phyloP scores from a whole-genome alignment of 2,113 vertebrate genomes.

The Lethenteron reissneri region DNA sequence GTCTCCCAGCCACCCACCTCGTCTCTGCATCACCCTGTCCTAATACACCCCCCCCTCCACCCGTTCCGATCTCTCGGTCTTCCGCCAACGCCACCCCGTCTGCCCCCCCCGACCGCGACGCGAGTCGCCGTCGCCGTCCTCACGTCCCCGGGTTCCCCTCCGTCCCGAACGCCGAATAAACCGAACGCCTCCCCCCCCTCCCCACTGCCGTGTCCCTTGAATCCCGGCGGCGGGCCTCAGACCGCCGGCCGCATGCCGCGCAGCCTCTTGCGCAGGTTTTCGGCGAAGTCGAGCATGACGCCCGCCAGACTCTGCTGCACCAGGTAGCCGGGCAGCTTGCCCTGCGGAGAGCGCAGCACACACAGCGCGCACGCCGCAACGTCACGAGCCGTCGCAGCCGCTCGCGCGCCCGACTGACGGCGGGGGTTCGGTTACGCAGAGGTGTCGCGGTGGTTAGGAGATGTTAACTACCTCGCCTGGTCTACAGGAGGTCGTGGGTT shows the following conservation, averaged over 20 bases:
- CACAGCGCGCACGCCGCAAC: background rate
- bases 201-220: no score
- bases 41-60: no score
- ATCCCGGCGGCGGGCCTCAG: no score
- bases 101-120: no score
- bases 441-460: slow-evolving; percentile 11
- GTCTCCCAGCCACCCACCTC: no score
- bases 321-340: slow-evolving; percentile 73
- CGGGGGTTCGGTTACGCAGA: background rate
- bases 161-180: no score
- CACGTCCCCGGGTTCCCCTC: no score
- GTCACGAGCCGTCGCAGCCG: background rate
- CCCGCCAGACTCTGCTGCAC: slow-evolving; percentile 79
- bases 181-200: no score
- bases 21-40: no score
- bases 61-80: no score
- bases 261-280: slow-evolving; percentile 55
- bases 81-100: no score
- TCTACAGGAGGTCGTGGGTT: background rate
- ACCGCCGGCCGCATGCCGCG: slow-evolving; percentile 22
- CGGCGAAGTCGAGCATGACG: slow-evolving; percentile 90
- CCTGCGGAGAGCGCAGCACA: slow-evolving; percentile 23
- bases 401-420: background rate
- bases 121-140: no score
- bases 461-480: slow-evolving; percentile 12